Conservation (phyloP, 2,888 invertebrate species). For the Ypsolopha scabrella region DNA sequence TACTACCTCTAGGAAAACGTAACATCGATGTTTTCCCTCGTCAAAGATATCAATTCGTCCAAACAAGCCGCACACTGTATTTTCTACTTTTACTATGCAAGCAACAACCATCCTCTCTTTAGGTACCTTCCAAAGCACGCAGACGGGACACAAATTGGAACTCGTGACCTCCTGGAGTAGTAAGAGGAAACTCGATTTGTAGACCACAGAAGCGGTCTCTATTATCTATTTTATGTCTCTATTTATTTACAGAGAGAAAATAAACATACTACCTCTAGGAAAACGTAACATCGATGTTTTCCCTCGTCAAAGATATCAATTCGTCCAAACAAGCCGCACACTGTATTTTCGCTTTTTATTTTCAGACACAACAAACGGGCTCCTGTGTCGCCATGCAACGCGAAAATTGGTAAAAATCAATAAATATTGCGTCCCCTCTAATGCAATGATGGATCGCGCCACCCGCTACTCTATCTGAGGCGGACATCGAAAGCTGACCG, state of each 20-base stretch:
- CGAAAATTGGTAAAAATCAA: conserved; percentile 49
- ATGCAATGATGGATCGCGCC: conserved; percentile 53
- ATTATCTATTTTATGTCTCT: too few species aligned
- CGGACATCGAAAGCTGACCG: conserved; percentile 31
- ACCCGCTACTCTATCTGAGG: conserved; percentile 37
- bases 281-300: neutral
- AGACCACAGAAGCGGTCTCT: too few species aligned
- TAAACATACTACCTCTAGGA: neutral
- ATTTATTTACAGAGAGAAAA: too few species aligned
- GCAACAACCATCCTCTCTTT: neutral
- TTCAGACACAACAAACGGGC: conserved; percentile 1
- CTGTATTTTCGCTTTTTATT: neutral
- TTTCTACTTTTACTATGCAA: neutral
- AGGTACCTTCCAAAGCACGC: too few species aligned
- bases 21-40: neutral
- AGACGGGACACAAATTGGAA: too few species aligned
- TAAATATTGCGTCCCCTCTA: conserved; percentile 48
- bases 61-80: neutral
- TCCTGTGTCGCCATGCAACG: conserved; percentile 3
- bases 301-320: neutral
- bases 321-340: neutral
- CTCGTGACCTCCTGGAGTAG: too few species aligned
- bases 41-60: neutral
- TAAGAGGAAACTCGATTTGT: too few species aligned
- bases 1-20: neutral